Percentiles rank a stretch among this genome's conserved stretches.
Evolutionary conservation across 2,888 invertebrate genomes (phyloP).

Genomic region (Meiosimyza decipiens): DNA sequence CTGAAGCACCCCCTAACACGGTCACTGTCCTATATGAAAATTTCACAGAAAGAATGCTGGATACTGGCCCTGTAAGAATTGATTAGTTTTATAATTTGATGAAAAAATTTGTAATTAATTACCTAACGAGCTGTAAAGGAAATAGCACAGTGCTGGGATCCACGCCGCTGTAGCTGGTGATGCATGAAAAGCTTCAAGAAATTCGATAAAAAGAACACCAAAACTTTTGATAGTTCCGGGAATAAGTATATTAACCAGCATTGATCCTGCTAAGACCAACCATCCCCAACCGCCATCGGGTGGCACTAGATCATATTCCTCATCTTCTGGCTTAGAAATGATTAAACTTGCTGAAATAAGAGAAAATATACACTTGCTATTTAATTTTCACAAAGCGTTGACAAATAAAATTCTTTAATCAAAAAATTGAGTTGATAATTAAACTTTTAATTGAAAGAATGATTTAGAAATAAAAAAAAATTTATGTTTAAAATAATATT

Average conservation of each 20-base stretch:
- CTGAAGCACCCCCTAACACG: slow-evolving; percentile 82
- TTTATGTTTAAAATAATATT: too few species aligned
- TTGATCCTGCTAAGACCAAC: slow-evolving; percentile 79
- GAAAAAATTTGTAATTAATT: slow-evolving; percentile 53
- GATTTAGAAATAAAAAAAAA: too few species aligned
- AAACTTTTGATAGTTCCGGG: slow-evolving; percentile 91
- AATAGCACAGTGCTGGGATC: slow-evolving; percentile 89
- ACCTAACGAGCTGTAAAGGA: slow-evolving; percentile 89
- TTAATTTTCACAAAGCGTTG: too few species aligned
- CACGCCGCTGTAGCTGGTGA: slow-evolving; percentile 80
- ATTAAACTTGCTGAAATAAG: slow-evolving; percentile 53
- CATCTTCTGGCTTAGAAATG: slow-evolving; percentile 53
- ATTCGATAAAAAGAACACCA: slow-evolving; percentile 85
- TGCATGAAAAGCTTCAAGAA: slow-evolving; percentile 81
- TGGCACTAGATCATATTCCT: slow-evolving; percentile 80
- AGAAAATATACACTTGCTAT: background rate
- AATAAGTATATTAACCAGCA: slow-evolving; percentile 84
- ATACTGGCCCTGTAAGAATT: slow-evolving; percentile 77
- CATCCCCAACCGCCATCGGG: slow-evolving; percentile 89
- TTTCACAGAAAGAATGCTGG: slow-evolving; percentile 84
- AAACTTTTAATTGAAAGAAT: too few species aligned
- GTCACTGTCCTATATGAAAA: slow-evolving; percentile 88
- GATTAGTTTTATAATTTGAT: background rate
- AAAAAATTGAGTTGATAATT: too few species aligned
- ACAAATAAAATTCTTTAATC: too few species aligned